Percentiles rank a stretch among this genome's conserved stretches.
Conservation (phyloP, 2,113 vertebrate species). For the Aythya baeri region DNA sequence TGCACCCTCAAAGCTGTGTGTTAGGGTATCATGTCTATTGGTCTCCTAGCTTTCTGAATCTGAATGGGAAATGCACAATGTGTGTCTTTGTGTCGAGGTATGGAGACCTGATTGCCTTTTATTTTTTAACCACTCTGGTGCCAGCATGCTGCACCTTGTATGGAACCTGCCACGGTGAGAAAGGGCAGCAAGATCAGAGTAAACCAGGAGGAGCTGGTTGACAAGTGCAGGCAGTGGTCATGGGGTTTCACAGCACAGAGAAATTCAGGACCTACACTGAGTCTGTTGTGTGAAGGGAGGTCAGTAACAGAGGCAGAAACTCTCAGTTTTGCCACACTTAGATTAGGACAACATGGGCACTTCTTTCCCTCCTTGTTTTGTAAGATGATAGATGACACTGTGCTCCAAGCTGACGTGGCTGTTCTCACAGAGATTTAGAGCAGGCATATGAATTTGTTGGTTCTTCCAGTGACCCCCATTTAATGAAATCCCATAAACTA, state of each 20-base stretch:
- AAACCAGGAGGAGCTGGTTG: background rate
- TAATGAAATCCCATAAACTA: background rate
- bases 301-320: background rate
- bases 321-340: background rate
- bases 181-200: background rate
- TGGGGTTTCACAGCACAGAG: background rate
- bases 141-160: background rate
- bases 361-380: background rate
- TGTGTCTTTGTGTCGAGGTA: background rate
- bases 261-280: background rate
- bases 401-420: background rate
- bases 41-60: background rate
- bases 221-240: background rate
- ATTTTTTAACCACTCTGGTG: background rate
- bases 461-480: background rate
- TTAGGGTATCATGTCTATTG: background rate
- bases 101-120: background rate
- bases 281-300: background rate
- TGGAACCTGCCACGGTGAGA: background rate
- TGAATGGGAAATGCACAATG: background rate
- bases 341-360: background rate
- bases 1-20: background rate
- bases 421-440: background rate
- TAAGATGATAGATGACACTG: accelerated
- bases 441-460: background rate